Conservation (phyloP, 2,797 vertebrate species). For the Cirrhinus molitorella region DNA sequence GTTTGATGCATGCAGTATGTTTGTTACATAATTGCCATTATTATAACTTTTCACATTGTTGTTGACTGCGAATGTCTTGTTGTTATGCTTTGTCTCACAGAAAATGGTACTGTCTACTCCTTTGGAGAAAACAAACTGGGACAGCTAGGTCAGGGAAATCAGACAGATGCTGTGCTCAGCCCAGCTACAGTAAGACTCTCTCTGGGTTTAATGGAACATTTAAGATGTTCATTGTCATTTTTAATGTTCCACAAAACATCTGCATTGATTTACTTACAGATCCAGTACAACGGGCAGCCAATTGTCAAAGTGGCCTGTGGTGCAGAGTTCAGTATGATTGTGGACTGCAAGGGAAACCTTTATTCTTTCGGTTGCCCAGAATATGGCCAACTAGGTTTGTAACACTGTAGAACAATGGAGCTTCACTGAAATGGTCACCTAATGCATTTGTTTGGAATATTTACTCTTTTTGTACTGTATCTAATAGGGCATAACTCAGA, state of each 20-base stretch:
- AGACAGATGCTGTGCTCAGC: slow-evolving; percentile 92
- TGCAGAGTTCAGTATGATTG: slow-evolving; percentile 96
- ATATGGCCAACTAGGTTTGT: slow-evolving; percentile 93
- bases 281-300: slow-evolving; percentile 95
- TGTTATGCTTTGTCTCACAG: slow-evolving; percentile 71
- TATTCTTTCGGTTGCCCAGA: slow-evolving; percentile 97
- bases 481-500: slow-evolving; percentile 93
- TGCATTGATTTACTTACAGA: slow-evolving; percentile 75
- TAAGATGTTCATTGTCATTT: neutral
- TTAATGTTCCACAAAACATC: neutral
- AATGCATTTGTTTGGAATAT: neutral
- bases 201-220: neutral
- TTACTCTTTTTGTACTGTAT: neutral
- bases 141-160: slow-evolving; percentile 93
- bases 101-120: slow-evolving; percentile 87
- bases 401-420: neutral
- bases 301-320: slow-evolving; percentile 94
- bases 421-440: neutral
- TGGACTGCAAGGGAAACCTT: slow-evolving; percentile 97
- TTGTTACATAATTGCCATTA: neutral
- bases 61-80: neutral
- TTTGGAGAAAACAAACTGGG: slow-evolving; percentile 98
- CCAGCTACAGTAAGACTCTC: slow-evolving; percentile 83
- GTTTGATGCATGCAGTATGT: neutral
- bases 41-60: neutral